Conservation (phyloP, 2,113 vertebrate species). For the Caranx melampygus region DNA sequence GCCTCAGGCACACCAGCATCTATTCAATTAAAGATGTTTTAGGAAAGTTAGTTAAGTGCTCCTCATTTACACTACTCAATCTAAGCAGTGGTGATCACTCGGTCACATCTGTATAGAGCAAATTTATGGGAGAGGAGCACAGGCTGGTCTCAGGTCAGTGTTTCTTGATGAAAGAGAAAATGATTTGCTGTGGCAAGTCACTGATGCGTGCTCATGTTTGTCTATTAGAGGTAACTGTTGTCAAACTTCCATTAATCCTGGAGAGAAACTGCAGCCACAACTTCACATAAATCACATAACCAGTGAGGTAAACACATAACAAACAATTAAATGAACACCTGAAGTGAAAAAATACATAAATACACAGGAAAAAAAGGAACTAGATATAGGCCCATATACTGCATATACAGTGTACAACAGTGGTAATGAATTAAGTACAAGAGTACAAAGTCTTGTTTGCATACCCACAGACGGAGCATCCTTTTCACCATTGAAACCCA, state of each 20-base stretch:
- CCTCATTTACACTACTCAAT: not conserved
- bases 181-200: not conserved
- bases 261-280: not conserved
- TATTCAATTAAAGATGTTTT: slow-evolving; percentile 37
- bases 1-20: slow-evolving; percentile 27
- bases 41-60: slow-evolving; percentile 26
- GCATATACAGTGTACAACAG: not conserved
- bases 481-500: not conserved
- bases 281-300: not conserved
- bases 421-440: not conserved
- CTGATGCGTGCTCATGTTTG: not conserved
- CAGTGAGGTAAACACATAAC: not conserved
- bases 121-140: not conserved
- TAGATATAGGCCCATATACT: not conserved
- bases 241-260: too few species aligned
- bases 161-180: not conserved
- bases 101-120: not conserved
- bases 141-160: slow-evolving; percentile 4
- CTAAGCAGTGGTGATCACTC: not conserved
- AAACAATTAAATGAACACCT: not conserved
- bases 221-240: not conserved
- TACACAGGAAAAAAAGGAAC: not conserved
- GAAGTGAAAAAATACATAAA: too few species aligned
- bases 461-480: not conserved
- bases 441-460: not conserved